Evolutionary conservation across 2,113 vertebrate genomes (phyloP).

Genomic region (Cyprinus carpio): DNA sequence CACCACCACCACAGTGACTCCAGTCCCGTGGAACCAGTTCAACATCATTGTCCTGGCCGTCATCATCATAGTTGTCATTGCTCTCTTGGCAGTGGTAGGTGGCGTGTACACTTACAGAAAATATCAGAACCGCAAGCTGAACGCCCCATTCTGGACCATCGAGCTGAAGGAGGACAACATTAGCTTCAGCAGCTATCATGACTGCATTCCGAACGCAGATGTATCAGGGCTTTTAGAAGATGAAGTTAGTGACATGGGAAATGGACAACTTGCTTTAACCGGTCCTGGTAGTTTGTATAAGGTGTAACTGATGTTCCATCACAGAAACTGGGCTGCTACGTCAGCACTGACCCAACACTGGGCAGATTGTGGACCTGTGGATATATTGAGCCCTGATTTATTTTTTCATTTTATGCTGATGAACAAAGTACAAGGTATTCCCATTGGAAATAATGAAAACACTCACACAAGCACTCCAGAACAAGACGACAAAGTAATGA

Average conservation of each 20-base stretch:
- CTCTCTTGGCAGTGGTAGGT: conserved; percentile 83
- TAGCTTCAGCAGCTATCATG: conserved; percentile 89
- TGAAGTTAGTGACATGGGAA: conserved; percentile 78
- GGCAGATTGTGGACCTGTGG: background rate
- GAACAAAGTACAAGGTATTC: background rate
- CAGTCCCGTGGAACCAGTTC: conserved; percentile 86
- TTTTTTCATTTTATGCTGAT: background rate
- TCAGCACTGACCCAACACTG: background rate
- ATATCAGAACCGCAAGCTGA: conserved; percentile 85
- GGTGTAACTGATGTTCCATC: conserved; percentile 64
- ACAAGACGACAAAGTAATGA: background rate
- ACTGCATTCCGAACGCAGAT: conserved; percentile 86
- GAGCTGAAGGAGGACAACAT: conserved; percentile 91
- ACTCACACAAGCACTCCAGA: background rate
- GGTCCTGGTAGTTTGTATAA: conserved; percentile 82
- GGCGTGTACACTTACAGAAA: conserved; percentile 84
- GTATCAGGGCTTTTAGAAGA: conserved; percentile 84
- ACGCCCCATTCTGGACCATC: conserved; percentile 89
- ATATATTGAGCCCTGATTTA: background rate
- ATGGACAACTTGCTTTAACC: conserved; percentile 82
- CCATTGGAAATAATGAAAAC: background rate
- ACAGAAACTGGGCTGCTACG: background rate
- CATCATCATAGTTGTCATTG: conserved; percentile 82
- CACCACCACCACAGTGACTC: conserved; percentile 68
- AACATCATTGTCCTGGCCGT: conserved; percentile 85